Evolutionary conservation across 2,113 vertebrate species (phyloP), one percentile per base, ranked within the genome.

Genomic region (Elachura formosa): DNA sequence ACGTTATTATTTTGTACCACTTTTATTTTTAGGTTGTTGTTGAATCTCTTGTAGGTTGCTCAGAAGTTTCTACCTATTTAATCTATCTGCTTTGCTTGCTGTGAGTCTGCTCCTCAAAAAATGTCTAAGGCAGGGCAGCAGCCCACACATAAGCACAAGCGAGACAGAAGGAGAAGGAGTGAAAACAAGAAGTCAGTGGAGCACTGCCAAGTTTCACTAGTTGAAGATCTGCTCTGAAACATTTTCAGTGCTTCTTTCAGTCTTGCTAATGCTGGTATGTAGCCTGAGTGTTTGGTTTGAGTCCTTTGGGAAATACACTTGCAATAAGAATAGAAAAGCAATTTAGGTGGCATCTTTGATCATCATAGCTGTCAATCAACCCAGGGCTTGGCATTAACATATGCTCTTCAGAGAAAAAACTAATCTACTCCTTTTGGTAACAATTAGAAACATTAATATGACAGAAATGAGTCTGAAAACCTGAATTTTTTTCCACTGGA

Each of bases 101-200:
- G 91, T 76, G 74, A 94, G 93, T 84, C 89, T 95, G 61, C 88
- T 96, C 95, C 85, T 96, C 85, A 96, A 90, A 89, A 93, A 96
- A 91, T 88, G 61, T 94, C 90, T 90, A 84, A 96, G 95, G 93
- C 93, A 96, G 94, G 93, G 94, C 93, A 96, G 78, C 94, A 95
- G 93, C 94, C 95, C 90, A 94, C 94, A 96, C 90, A 93, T 88
- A 94, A 94, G 95, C 93, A 96, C 75, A 96, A 97, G 87, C 72
- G 75, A 97, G 91, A 96, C 91, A 96, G 96, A 96, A 97, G 93
- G 91, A 94, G 92, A 95, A 96, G 90, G 92, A 94, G 90, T 87
- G 96, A 96, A 94, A 96, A 97, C 93, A 96, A 91, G 96, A 94
- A 97, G 95, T 94, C 87, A 91, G 88, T 93, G 94, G 94, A 95